These are phyloP conservation scores for Alectura lathami DNA, from an alignment of 2,113 vertebrate genomes.

Conservation along the genomic window DNA sequence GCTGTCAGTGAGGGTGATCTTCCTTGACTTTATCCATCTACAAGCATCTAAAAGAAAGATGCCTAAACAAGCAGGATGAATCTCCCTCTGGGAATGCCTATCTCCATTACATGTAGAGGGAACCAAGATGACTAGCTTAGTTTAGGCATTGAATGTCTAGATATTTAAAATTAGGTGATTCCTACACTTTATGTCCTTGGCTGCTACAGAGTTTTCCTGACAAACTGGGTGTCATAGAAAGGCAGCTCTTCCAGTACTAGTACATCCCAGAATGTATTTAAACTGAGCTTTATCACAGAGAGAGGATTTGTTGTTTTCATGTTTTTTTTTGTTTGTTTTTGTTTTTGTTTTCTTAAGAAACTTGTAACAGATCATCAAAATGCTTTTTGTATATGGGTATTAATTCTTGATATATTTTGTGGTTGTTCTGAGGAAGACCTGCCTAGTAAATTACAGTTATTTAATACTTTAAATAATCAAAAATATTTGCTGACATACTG, in stretches of 20 bases:
- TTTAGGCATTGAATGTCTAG: neutral
- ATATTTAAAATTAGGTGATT: slow-evolving; percentile 9
- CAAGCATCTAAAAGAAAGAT: slow-evolving; percentile 6
- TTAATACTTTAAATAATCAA: slow-evolving; percentile 44
- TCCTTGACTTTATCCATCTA: neutral
- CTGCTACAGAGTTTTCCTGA: neutral
- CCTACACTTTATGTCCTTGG: neutral
- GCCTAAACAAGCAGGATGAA: slow-evolving; percentile 38
- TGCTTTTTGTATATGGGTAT: slow-evolving; percentile 34
- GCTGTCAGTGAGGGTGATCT: neutral
- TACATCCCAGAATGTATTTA: neutral
- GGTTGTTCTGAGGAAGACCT: slow-evolving; percentile 46
- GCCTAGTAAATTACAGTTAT: slow-evolving; percentile 47
- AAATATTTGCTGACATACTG: slow-evolving; percentile 53
- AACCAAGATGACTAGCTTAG: slow-evolving; percentile 48
- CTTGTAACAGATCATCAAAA: slow-evolving; percentile 31
- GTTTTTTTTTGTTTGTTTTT: neutral
- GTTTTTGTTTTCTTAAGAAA: neutral
- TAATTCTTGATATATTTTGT: slow-evolving; percentile 19
- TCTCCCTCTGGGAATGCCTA: slow-evolving; percentile 28
- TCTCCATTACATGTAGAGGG: slow-evolving; percentile 27
- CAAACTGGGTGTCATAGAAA: neutral
- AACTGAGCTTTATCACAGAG: slow-evolving; percentile 18
- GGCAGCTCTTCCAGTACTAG: neutral
- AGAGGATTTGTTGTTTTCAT: neutral